Evolutionary conservation across 2,888 invertebrate genomes (phyloP).

Genomic region (Metacarcinus magister): DNA sequence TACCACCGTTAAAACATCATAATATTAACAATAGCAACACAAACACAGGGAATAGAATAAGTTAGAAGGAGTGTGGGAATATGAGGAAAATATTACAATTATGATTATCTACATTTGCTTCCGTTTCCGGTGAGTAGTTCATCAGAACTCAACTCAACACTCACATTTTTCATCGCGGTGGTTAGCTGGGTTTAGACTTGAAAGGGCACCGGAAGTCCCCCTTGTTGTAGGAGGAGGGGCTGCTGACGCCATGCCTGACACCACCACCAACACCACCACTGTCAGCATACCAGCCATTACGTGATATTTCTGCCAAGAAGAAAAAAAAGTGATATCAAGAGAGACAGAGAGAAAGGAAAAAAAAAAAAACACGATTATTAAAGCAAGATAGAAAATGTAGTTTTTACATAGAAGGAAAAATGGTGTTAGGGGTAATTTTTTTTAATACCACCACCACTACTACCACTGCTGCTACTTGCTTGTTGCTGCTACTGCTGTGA

Average conservation of each 20-base stretch:
- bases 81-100: background rate
- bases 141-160: background rate
- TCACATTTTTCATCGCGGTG: conserved; percentile 13
- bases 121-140: background rate
- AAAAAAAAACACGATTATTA: background rate
- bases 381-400: background rate
- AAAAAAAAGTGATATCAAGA: background rate
- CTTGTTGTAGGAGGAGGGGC: background rate
- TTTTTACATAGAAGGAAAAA: background rate
- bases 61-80: no score
- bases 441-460: background rate
- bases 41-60: no score
- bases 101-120: background rate
- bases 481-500: background rate
- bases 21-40: no score
- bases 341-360: background rate
- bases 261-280: background rate
- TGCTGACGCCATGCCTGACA: background rate
- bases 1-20: no score
- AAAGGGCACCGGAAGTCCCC: background rate
- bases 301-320: background rate
- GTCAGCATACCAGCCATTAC: background rate
- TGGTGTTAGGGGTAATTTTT: background rate
- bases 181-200: background rate
- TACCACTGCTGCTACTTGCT: background rate